Evolutionary conservation across 2,888 invertebrate species (phyloP).

Genomic region (Xylota segnis): DNA sequence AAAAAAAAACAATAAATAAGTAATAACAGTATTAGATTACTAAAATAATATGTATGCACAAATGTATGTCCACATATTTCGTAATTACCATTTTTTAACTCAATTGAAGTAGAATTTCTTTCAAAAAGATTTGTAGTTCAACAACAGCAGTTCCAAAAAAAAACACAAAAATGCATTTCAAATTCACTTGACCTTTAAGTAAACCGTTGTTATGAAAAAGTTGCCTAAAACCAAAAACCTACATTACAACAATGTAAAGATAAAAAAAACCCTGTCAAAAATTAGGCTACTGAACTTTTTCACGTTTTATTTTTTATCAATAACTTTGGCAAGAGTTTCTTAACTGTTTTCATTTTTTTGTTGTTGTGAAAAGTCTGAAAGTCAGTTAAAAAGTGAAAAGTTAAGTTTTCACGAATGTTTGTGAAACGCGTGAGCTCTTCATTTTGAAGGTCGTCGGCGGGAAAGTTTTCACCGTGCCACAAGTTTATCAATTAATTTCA

Average conservation of each 20-base stretch:
- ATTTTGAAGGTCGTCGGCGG: constrained; percentile 68
- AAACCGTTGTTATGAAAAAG: neutral
- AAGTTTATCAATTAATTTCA: constrained; percentile 74
- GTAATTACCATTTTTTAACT: too few relatives aligned
- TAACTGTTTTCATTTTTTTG: constrained; percentile 25
- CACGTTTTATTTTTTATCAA: constrained; percentile 18
- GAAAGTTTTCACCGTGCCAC: constrained; percentile 53
- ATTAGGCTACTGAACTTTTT: constrained; percentile 20
- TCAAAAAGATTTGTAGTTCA: too few relatives aligned
- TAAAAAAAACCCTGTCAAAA: constrained; percentile 5
- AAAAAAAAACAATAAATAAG: too few relatives aligned
- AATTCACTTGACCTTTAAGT: too few relatives aligned
- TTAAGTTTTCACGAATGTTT: constrained; percentile 30
- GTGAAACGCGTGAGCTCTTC: constrained; percentile 17
- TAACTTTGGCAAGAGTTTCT: constrained; percentile 37
- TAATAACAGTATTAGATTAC: too few relatives aligned
- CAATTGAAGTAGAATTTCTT: too few relatives aligned
- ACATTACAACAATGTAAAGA: neutral
- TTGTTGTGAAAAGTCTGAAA: constrained; percentile 47
- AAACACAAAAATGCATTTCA: neutral
- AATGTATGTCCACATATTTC: too few relatives aligned
- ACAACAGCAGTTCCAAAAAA: neutral
- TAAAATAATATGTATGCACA: too few relatives aligned
- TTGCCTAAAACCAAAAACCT: neutral
- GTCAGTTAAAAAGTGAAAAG: constrained; percentile 39